Conservation (phyloP, 1,140 invertebrate genomes). For the Grapholita molesta region DNA sequence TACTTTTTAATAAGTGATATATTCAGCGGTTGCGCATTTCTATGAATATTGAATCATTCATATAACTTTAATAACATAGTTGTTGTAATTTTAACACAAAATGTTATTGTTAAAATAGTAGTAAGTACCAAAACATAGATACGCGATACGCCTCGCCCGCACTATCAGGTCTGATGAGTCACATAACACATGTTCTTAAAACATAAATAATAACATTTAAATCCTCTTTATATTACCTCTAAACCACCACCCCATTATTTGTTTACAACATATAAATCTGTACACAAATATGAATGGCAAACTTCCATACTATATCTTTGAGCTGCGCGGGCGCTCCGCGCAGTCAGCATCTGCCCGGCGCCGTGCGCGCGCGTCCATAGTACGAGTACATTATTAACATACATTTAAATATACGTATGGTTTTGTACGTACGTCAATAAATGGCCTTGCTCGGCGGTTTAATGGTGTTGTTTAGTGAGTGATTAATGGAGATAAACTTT, state of each 20-base stretch:
- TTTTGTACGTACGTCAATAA: conserved; percentile 10
- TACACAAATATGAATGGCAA: not conserved
- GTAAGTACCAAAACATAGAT: too few species aligned
- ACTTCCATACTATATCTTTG: conserved; percentile 3
- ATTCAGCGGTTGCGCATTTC: too few species aligned
- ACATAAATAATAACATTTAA: not conserved
- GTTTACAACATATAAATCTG: not conserved
- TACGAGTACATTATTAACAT: too few species aligned
- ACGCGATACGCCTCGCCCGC: too few species aligned
- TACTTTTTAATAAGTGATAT: too few species aligned
- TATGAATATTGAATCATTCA: too few species aligned
- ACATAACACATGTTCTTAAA: not conserved
- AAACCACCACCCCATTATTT: not conserved
- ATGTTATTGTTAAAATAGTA: too few species aligned
- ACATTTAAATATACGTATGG: conserved; percentile 6
- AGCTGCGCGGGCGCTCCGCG: not conserved
- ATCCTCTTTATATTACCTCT: not conserved
- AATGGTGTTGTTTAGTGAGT: not conserved
- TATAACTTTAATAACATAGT: too few species aligned
- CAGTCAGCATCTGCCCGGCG: not conserved
- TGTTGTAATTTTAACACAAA: too few species aligned
- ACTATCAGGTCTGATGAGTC: too few species aligned
- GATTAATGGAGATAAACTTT: not conserved
- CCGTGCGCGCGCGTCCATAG: not conserved
- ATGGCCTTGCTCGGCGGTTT: not conserved